Conservation (phyloP, 2,113 vertebrate species). For the Sylvilagus bachmani region DNA sequence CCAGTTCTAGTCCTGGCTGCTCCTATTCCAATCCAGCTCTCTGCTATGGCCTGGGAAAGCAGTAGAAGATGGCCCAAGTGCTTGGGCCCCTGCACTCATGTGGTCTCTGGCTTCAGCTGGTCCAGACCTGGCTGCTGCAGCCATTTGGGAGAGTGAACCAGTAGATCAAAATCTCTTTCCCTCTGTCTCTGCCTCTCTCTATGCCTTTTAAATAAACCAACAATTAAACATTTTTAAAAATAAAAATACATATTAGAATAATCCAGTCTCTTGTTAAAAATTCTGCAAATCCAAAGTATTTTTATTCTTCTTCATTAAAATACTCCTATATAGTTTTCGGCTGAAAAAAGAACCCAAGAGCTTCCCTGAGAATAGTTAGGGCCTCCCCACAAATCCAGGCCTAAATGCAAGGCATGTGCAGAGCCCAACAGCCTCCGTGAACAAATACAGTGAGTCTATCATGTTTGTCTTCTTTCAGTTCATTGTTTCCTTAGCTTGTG, state of each 20-base stretch:
- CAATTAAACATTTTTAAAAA: no score
- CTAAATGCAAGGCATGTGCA: background rate
- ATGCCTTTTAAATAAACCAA: no score
- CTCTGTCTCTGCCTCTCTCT: no score
- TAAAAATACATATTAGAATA: background rate
- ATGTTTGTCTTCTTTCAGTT: slow-evolving; percentile 10
- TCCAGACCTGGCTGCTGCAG: no score
- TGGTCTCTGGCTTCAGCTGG: no score
- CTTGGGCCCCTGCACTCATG: no score
- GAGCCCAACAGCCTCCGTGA: background rate
- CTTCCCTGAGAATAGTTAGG: background rate
- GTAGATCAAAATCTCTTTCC: no score
- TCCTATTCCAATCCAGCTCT: no score
- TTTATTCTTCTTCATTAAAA: slow-evolving; percentile 34
- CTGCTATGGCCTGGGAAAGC: no score
- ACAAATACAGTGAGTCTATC: background rate
- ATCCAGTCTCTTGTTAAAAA: slow-evolving; percentile 29
- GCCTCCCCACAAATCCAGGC: background rate
- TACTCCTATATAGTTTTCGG: background rate
- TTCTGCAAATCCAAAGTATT: slow-evolving; percentile 29
- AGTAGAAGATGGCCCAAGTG: no score
- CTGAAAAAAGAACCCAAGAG: background rate
- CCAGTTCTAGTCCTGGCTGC: no score
- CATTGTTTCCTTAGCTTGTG: slow-evolving; percentile 51
- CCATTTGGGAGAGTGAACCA: no score